phyloP scores from a whole-genome alignment of 2,113 vertebrate genomes.

The Paratilapia polleni region DNA sequence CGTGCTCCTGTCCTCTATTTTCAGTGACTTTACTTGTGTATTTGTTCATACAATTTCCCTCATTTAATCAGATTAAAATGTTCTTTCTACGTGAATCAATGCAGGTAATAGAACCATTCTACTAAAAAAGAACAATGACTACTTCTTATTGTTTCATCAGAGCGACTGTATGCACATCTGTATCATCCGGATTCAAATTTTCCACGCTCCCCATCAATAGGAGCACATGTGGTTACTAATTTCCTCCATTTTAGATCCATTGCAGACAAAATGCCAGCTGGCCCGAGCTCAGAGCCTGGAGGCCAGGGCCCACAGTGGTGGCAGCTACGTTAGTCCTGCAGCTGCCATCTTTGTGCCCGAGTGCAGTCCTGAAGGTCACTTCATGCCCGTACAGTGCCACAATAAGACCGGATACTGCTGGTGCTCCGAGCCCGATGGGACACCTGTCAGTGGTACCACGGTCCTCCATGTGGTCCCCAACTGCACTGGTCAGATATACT shows the following conservation, averaged over 20 bases:
- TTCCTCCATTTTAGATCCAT: conserved; percentile 40
- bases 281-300: conserved; percentile 65
- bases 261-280: conserved; percentile 73
- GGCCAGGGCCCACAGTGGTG: conserved; percentile 19
- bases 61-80: background rate
- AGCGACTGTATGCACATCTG: background rate
- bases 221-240: background rate
- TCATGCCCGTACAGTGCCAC: conserved; percentile 77
- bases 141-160: background rate
- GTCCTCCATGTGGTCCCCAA: conserved; percentile 68
- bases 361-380: conserved; percentile 70
- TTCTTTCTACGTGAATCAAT: background rate
- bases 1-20: background rate
- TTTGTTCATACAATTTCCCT: too few species aligned
- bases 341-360: conserved; percentile 66
- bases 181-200: background rate
- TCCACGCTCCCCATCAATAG: background rate
- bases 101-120: background rate
- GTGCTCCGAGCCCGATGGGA: conserved; percentile 76
- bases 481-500: conserved; percentile 66
- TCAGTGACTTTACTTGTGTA: too few species aligned
- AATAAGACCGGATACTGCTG: conserved; percentile 79
- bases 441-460: conserved; percentile 73
- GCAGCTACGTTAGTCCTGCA: background rate
- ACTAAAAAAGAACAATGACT: background rate